These are phyloP conservation scores for Psilopsiagon aymara DNA, from an alignment of 2,113 vertebrate genomes.

Conservation along the genomic window DNA sequence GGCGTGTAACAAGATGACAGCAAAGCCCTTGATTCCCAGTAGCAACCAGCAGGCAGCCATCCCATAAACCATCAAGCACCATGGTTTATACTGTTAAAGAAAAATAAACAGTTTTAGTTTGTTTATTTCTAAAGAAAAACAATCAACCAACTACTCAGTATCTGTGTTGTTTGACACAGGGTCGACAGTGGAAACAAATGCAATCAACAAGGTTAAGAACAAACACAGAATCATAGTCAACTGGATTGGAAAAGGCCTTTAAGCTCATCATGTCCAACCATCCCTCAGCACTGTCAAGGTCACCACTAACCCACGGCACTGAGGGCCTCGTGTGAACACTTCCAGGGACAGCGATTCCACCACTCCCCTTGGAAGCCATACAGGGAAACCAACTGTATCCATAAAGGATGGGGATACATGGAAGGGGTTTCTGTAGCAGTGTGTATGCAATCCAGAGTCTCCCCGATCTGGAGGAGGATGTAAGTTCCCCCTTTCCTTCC, in stretches of 20 bases:
- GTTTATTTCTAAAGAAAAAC: not conserved
- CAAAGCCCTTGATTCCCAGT: slow-evolving; percentile 85
- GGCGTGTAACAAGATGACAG: slow-evolving; percentile 83
- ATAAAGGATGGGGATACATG: not conserved
- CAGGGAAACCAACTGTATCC: not conserved
- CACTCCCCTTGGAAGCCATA: not conserved
- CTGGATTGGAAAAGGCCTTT: not conserved
- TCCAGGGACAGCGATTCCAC: not conserved
- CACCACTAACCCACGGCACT: not conserved
- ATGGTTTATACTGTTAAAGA: slow-evolving; percentile 80
- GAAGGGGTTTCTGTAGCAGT: not conserved
- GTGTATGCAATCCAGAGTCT: not conserved
- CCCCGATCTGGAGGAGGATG: not conserved
- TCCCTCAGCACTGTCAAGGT: not conserved
- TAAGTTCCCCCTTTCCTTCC: not conserved
- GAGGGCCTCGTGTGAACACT: not conserved
- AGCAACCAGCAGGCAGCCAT: slow-evolving; percentile 83
- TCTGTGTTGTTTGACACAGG: not conserved
- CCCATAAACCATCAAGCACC: slow-evolving; percentile 83
- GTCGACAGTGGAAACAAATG: not conserved
- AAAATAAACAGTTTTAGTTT: not conserved
- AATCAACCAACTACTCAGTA: not conserved
- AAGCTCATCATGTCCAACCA: not conserved
- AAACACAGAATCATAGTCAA: not conserved
- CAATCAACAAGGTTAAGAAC: not conserved